phyloP scores from a whole-genome alignment of 53 echinoderm and acorn worm genomes.

The Holothuria leucospilota region DNA sequence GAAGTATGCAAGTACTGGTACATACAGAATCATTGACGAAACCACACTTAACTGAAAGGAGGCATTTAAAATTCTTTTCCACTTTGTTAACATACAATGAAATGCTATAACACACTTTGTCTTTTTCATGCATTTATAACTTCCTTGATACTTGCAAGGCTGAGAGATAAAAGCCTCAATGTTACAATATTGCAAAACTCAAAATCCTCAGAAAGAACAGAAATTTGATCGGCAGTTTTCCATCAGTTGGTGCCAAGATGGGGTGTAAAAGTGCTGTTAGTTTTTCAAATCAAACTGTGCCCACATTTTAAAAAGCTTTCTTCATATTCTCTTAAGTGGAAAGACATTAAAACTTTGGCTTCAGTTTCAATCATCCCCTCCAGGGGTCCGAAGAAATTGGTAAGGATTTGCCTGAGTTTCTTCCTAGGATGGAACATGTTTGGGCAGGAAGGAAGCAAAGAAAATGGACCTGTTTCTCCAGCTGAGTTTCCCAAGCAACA shows the following conservation, averaged over 20 bases:
- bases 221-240: slow-evolving; percentile 28
- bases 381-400: neutral
- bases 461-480: slow-evolving; percentile 19
- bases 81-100: no score
- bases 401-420: neutral
- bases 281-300: slow-evolving; percentile 46
- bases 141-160: no score
- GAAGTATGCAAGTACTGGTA: no score
- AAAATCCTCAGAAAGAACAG: slow-evolving; percentile 1
- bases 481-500: slow-evolving; percentile 10
- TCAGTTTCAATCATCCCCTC: slow-evolving; percentile 21
- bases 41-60: no score
- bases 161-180: no score
- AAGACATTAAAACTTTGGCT: slow-evolving; percentile 33
- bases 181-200: no score
- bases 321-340: slow-evolving; percentile 17
- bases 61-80: no score
- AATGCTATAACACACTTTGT: no score
- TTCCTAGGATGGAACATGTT: slow-evolving; percentile 16
- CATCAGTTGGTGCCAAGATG: neutral
- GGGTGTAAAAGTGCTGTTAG: slow-evolving; percentile 21
- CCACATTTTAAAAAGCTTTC: slow-evolving; percentile 27
- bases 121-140: no score
- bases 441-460: neutral
- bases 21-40: no score